Conservation (phyloP, 1,140 invertebrate species). For the Aphelinus certus region DNA sequence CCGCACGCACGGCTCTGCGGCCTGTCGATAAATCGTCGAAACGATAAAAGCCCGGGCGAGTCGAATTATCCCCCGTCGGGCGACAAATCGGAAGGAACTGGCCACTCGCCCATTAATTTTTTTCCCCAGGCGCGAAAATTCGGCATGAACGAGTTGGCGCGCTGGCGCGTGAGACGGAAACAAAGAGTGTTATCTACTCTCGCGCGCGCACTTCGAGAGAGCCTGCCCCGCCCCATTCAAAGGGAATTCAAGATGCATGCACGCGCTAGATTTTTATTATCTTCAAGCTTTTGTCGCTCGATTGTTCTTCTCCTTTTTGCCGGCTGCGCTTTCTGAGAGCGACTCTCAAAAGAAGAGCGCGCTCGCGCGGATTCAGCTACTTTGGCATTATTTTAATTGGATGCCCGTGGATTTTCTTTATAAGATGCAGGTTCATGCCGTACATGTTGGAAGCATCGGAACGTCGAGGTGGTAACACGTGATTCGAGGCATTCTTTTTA, state of each 20-base stretch:
- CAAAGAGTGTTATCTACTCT: constrained; percentile 28
- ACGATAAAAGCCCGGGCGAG: constrained; percentile 5
- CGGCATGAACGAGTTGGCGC: constrained; percentile 24
- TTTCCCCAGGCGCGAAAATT: constrained; percentile 22
- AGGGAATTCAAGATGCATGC: constrained; percentile 4
- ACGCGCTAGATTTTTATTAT: constrained; percentile 29
- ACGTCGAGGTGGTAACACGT: too few species aligned
- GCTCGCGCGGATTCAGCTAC: too few species aligned
- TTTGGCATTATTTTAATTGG: too few species aligned
- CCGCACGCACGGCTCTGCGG: neutral
- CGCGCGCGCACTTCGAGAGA: constrained; percentile 9
- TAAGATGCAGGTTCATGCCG: too few species aligned
- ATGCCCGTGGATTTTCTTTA: too few species aligned
- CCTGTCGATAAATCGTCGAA: neutral
- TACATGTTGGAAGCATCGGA: too few species aligned
- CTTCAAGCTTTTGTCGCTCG: constrained; percentile 1
- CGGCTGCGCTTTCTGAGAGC: neutral
- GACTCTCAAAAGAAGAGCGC: neutral
- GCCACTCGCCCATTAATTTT: constrained; percentile 20
- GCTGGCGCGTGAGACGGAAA: constrained; percentile 1
- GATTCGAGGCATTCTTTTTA: too few species aligned
- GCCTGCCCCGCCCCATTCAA: neutral
- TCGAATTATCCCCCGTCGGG: neutral
- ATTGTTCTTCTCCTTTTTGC: constrained; percentile 19
- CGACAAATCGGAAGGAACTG: neutral